Conservation (phyloP, 92 coral and sea anemone genomes). For the Pocillopora meandrina region DNA sequence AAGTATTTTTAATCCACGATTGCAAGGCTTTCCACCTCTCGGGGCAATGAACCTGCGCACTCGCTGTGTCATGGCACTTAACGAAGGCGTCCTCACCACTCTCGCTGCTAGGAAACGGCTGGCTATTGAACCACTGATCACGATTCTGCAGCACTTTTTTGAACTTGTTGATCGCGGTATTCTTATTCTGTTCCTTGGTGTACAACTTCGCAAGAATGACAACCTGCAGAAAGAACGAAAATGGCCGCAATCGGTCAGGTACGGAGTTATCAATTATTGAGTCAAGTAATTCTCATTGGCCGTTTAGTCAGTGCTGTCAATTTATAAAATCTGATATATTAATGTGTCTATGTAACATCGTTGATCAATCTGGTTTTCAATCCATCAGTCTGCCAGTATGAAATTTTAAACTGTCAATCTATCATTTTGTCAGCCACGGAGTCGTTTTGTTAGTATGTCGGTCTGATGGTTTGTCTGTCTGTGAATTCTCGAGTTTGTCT, state of each 20-base stretch:
- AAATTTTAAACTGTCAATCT: too few species aligned
- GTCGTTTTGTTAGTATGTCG: too few species aligned
- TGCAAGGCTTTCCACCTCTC: slow-evolving; percentile 84
- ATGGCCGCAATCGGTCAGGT: not conserved
- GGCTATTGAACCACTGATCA: slow-evolving; percentile 54
- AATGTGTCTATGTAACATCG: too few species aligned
- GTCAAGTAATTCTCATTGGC: too few species aligned
- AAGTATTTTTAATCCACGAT: slow-evolving; percentile 62
- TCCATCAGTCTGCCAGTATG: too few species aligned
- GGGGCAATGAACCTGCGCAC: slow-evolving; percentile 79
- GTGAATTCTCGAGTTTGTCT: too few species aligned
- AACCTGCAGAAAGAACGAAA: slow-evolving; percentile 37
- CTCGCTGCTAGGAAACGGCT: slow-evolving; percentile 72
- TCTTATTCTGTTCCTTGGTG: slow-evolving; percentile 57
- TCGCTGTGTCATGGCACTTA: slow-evolving; percentile 36
- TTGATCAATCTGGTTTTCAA: too few species aligned
- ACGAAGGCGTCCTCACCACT: slow-evolving; percentile 55
- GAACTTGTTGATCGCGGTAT: slow-evolving; percentile 60
- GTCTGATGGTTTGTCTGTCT: too few species aligned
- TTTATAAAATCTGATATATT: too few species aligned
- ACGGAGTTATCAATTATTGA: too few species aligned
- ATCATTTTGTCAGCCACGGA: too few species aligned
- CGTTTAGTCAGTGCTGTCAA: too few species aligned
- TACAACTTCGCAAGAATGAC: slow-evolving; percentile 67
- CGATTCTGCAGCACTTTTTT: slow-evolving; percentile 25